Evolutionary conservation across 2,888 invertebrate genomes (phyloP).

Genomic region (Stenodera caucasica): DNA sequence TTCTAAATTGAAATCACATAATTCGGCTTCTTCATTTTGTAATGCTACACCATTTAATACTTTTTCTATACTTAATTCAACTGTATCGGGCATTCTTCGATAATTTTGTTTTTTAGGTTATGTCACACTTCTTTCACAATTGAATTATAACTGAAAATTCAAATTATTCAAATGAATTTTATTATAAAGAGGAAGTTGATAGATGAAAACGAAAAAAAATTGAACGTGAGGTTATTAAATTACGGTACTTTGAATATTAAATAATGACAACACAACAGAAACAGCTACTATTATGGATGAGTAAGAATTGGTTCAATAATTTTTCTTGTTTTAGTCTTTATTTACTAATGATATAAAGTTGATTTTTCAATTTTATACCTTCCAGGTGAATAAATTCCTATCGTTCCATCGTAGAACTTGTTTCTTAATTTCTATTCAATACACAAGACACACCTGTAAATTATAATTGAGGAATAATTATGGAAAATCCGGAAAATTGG

Average conservation of each 20-base stretch:
- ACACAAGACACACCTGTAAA: background rate
- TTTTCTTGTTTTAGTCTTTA: background rate
- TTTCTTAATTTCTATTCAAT: background rate
- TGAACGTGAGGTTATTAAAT: background rate
- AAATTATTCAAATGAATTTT: too few species aligned
- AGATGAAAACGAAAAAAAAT: too few species aligned
- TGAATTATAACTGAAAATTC: too few species aligned
- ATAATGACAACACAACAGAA: background rate
- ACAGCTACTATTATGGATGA: background rate
- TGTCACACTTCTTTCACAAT: background rate
- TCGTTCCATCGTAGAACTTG: background rate
- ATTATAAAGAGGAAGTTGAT: background rate
- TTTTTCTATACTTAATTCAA: conserved; percentile 65
- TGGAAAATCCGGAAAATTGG: too few species aligned
- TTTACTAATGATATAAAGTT: background rate
- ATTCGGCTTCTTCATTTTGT: conserved; percentile 70
- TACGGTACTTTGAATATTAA: conserved; percentile 4
- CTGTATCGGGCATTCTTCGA: conserved; percentile 58
- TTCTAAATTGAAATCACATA: conserved; percentile 81
- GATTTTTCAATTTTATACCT: background rate
- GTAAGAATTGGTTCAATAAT: background rate
- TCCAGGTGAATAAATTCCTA: background rate
- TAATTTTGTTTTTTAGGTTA: background rate
- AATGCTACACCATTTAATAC: conserved; percentile 71
- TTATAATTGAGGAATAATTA: background rate